These are phyloP conservation scores for Lasioglossum villosulum DNA, from an alignment of 2,888 invertebrate genomes.

Conservation along the genomic window DNA sequence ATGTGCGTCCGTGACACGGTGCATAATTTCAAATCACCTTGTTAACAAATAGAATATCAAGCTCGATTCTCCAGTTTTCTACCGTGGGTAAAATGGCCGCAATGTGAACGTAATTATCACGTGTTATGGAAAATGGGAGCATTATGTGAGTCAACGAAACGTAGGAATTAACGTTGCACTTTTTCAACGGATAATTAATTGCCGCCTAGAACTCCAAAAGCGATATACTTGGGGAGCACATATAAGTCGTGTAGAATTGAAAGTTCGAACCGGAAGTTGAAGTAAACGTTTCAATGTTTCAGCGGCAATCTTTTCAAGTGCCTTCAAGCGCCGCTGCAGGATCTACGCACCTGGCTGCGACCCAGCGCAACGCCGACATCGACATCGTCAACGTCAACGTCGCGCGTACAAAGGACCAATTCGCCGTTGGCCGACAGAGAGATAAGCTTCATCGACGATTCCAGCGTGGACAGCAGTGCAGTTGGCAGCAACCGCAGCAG, in stretches of 20 bases:
- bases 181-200: background rate
- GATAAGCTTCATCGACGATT: conserved; percentile 82
- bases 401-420: conserved; percentile 74
- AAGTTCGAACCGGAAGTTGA: background rate
- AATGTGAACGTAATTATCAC: background rate
- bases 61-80: background rate
- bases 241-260: background rate
- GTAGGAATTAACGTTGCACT: conserved; percentile 2
- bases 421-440: conserved; percentile 80
- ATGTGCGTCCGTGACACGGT: background rate
- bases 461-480: conserved; percentile 71
- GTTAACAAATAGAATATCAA: conserved; percentile 11
- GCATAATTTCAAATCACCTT: background rate
- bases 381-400: conserved; percentile 48
- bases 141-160: background rate
- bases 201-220: background rate
- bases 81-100: background rate
- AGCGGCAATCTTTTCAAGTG: conserved; percentile 87
- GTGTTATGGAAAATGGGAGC: background rate
- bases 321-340: conserved; percentile 86
- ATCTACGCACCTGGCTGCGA: conserved; percentile 86
- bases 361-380: conserved; percentile 77
- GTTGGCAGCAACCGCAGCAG: conserved; percentile 58
- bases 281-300: conserved; percentile 62
- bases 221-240: background rate